Evolutionary conservation across 2,888 invertebrate genomes (phyloP).

Genomic region (Eurois occulta): DNA sequence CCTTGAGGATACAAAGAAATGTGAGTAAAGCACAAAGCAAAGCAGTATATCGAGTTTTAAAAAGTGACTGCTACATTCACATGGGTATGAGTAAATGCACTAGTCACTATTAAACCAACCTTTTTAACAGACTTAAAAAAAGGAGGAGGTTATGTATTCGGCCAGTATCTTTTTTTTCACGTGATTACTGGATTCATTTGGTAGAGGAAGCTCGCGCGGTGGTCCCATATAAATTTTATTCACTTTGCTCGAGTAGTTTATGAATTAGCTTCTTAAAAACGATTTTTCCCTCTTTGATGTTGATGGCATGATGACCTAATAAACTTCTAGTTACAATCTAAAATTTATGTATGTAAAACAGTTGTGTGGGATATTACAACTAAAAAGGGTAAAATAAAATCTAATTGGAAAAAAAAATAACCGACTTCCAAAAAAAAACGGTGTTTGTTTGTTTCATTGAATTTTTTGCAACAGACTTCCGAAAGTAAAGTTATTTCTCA

Average conservation of each 20-base stretch:
- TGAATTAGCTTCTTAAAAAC: neutral
- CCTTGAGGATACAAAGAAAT: neutral
- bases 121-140: neutral
- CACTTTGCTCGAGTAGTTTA: neutral
- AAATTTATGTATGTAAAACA: too few species aligned
- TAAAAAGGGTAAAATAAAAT: too few species aligned
- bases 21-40: conserved; percentile 19
- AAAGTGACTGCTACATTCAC: neutral
- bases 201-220: neutral
- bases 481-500: too few species aligned
- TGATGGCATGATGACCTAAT: too few species aligned
- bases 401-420: too few species aligned
- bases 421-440: too few species aligned
- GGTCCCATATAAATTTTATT: neutral
- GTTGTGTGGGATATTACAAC: too few species aligned
- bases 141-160: neutral
- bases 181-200: too few species aligned
- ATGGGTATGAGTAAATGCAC: neutral
- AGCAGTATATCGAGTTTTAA: neutral
- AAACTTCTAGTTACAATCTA: too few species aligned
- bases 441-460: too few species aligned
- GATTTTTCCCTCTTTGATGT: too few species aligned
- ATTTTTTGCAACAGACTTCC: too few species aligned
- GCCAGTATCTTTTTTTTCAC: neutral
- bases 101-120: neutral